Evolutionary conservation across 2,888 invertebrate species (phyloP).

Genomic region (Andrena trimmerana): DNA sequence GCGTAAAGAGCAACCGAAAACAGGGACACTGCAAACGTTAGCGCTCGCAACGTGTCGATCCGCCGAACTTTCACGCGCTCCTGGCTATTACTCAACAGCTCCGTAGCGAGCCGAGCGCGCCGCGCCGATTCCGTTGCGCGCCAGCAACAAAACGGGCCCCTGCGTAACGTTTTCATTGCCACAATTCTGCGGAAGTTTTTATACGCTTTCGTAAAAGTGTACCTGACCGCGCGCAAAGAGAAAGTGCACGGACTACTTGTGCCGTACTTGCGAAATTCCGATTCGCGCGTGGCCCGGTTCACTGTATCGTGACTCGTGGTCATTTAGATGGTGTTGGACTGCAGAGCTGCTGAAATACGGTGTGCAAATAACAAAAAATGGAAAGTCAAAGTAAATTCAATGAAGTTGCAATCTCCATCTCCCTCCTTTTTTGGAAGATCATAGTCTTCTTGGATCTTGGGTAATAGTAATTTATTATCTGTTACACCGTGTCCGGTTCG

Average conservation of each 20-base stretch:
- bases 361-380: too few species aligned
- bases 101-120: neutral
- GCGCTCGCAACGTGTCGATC: constrained; percentile 22
- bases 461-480: too few species aligned
- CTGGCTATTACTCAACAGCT: constrained; percentile 48
- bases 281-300: constrained; percentile 57
- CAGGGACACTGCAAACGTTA: constrained; percentile 14
- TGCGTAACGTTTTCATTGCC: constrained; percentile 58
- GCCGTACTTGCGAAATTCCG: constrained; percentile 74
- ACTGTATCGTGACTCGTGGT: constrained; percentile 33
- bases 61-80: constrained; percentile 45
- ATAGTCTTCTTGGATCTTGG: too few species aligned
- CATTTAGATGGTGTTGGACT: neutral
- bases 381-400: too few species aligned
- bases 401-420: too few species aligned
- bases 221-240: constrained; percentile 70
- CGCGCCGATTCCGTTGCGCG: constrained; percentile 15
- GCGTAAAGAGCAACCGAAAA: constrained; percentile 22
- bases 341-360: too few species aligned
- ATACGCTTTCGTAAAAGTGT: constrained; percentile 65
- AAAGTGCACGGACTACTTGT: constrained; percentile 75
- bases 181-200: constrained; percentile 59
- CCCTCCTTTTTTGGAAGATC: too few species aligned
- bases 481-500: too few species aligned
- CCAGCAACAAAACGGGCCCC: constrained; percentile 11